Evolutionary conservation across 2,888 invertebrate genomes (phyloP).

Genomic region (Arctia plantaginis): DNA sequence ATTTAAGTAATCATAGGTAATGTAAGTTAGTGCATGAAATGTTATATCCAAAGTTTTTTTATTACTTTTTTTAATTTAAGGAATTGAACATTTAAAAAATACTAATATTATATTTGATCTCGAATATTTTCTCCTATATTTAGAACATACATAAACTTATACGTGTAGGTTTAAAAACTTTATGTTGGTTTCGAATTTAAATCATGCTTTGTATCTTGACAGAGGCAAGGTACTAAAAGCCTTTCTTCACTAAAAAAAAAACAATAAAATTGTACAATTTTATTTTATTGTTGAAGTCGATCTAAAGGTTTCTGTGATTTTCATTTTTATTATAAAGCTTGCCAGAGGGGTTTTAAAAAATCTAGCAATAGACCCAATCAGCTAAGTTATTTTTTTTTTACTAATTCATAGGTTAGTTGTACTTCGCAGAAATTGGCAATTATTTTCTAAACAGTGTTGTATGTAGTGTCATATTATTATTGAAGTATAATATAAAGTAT

Average conservation of each 20-base stretch:
- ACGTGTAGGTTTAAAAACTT: background rate
- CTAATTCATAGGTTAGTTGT: background rate
- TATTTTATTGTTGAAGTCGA: background rate
- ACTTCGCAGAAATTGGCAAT: background rate
- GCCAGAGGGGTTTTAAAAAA: background rate
- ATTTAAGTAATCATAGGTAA: conserved; percentile 7
- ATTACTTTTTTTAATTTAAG: conserved; percentile 31
- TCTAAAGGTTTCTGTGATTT: background rate
- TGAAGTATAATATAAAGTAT: background rate
- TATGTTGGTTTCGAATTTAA: background rate
- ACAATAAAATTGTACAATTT: background rate
- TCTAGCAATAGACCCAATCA: background rate
- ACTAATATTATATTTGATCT: conserved; percentile 27
- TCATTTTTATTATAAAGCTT: background rate
- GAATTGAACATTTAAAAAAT: conserved; percentile 24
- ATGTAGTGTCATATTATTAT: background rate
- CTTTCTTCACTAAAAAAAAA: background rate
- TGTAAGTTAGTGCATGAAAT: background rate
- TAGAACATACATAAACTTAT: background rate
- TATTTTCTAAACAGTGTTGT: background rate
- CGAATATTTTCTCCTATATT: conserved; percentile 24
- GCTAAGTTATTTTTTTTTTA: background rate
- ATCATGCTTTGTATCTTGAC: background rate
- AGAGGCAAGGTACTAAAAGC: background rate
- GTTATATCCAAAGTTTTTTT: background rate